phyloP scores from a whole-genome alignment of 2,888 invertebrate species.

The Boloria selene region DNA sequence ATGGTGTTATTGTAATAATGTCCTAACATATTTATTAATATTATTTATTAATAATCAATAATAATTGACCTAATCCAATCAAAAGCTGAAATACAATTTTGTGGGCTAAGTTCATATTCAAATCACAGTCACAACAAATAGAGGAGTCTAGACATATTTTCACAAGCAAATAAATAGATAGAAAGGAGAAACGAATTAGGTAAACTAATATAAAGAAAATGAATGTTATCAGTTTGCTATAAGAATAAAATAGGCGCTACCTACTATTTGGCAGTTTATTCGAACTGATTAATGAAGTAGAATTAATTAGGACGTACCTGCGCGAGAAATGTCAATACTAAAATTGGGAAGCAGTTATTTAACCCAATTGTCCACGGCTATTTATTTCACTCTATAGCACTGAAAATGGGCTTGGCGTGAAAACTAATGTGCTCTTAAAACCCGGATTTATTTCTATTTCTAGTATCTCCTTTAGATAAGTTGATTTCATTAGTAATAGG shows the following conservation, averaged over 20 bases:
- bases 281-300: slow-evolving; percentile 25
- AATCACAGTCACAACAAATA: background rate
- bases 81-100: too few species aligned
- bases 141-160: background rate
- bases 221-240: slow-evolving; percentile 5
- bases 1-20: too few species aligned
- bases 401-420: background rate
- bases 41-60: too few species aligned
- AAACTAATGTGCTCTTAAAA: background rate
- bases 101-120: too few species aligned
- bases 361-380: background rate
- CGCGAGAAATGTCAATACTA: slow-evolving; percentile 5
- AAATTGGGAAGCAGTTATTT: background rate
- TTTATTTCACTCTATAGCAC: slow-evolving; percentile 2
- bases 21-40: too few species aligned
- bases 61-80: too few species aligned
- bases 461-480: background rate
- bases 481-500: too few species aligned
- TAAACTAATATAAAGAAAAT: background rate
- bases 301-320: slow-evolving; percentile 24
- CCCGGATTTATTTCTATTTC: background rate
- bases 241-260: slow-evolving; percentile 1
- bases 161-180: background rate
- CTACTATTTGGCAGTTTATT: slow-evolving; percentile 7
- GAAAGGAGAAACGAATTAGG: background rate